A percentile compares a stretch with the other conserved stretches of the same genome.
These are phyloP conservation scores for human (Homo sapiens) DNA, from an alignment of 2,113 vertebrate species.

Conservation along the genomic window DNA sequence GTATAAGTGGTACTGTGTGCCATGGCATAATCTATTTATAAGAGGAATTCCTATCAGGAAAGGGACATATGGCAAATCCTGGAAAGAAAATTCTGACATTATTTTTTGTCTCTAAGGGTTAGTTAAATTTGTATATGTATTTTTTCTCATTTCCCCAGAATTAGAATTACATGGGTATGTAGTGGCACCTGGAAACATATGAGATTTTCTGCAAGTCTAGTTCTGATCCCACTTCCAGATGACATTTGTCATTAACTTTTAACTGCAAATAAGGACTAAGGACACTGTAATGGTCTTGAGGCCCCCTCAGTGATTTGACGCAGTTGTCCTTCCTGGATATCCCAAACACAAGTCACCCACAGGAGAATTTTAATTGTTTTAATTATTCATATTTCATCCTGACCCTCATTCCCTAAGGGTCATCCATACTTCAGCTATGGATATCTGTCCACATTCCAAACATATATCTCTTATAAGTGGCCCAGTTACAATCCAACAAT, in stretches of 20 bases:
- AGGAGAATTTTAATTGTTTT: background rate
- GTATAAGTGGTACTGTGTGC: slow-evolving; percentile 37
- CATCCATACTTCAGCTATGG: background rate
- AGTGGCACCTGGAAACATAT: slow-evolving; percentile 35
- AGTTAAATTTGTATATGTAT: slow-evolving; percentile 38
- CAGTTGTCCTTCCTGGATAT: background rate
- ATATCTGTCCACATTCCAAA: background rate
- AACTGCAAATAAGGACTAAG: background rate
- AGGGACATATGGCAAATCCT: slow-evolving; percentile 69
- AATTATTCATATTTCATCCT: background rate
- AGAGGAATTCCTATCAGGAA: slow-evolving; percentile 56
- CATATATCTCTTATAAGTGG: background rate
- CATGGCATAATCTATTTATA: slow-evolving; percentile 41
- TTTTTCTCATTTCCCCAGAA: background rate
- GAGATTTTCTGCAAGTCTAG: background rate
- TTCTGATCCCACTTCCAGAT: background rate
- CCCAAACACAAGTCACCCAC: background rate
- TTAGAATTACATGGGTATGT: background rate
- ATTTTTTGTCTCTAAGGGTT: slow-evolving; percentile 37
- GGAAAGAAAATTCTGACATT: slow-evolving; percentile 65
- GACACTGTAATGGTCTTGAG: background rate
- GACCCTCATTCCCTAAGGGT: background rate
- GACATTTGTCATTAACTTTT: background rate
- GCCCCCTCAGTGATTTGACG: too few relatives aligned
- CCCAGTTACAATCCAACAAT: background rate